Conservation (phyloP, 2,888 invertebrate species). For the Steinernema scapterisci region DNA sequence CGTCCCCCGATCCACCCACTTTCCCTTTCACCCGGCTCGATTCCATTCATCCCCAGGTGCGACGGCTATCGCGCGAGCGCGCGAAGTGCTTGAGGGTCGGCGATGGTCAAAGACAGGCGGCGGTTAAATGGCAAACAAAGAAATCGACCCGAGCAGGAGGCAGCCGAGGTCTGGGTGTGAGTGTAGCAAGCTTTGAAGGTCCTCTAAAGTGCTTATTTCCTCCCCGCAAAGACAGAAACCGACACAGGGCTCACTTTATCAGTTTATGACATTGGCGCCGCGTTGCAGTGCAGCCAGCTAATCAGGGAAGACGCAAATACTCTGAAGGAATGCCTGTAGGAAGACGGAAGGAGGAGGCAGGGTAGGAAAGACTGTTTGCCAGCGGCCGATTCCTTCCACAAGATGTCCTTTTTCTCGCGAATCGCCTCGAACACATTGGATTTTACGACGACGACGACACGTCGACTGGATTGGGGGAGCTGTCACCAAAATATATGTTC, state of each 20-base stretch:
- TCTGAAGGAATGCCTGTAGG: too few species aligned
- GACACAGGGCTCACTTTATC: neutral
- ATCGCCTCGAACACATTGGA: too few species aligned
- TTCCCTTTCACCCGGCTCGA: neutral
- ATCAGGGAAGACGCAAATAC: too few species aligned
- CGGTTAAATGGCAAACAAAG: constrained; percentile 25
- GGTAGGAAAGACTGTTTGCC: too few species aligned
- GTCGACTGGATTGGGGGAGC: too few species aligned
- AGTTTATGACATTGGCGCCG: constrained; percentile 14
- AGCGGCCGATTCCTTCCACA: too few species aligned
- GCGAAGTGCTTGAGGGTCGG: constrained; percentile 29
- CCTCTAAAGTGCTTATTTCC: too few species aligned
- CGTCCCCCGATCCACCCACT: neutral
- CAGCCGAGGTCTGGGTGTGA: neutral
- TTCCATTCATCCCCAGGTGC: constrained; percentile 4
- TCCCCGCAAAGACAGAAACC: neutral
- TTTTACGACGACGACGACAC: too few species aligned
- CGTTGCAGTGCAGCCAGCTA: neutral
- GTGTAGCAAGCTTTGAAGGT: neutral
- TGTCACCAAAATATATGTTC: too few species aligned
- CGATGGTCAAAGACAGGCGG: neutral
- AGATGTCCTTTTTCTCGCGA: too few species aligned
- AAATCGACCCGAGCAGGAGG: neutral
- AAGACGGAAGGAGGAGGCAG: too few species aligned
- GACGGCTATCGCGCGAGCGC: constrained; percentile 7